Evolutionary conservation across 2,888 invertebrate genomes (phyloP), one percentile per base, ranked within the genome.

Genomic region (Entomobrya proxima): DNA sequence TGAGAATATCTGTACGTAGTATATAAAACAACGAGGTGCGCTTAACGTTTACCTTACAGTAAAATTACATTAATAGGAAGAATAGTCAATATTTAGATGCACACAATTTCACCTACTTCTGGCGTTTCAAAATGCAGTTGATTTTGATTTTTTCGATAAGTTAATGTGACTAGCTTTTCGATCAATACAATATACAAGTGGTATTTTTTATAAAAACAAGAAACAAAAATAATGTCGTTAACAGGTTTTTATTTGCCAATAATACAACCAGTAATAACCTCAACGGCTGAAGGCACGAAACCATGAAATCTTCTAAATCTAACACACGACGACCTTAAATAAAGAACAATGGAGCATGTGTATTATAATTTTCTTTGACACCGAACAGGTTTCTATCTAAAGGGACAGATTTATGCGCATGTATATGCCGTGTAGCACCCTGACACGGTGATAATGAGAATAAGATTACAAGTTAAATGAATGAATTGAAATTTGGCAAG

Each of bases 181-280:
- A 61, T 61, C 35, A 61, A 32, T 15, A 4, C 15, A 47, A 47
- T 9, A 15, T 58, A 24, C 32, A 32, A n/a, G n/a, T n/a, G n/a
- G n/a, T n/a, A n/a, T n/a, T n/a, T n/a, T 61, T 35, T 37, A 55
- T 18, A 21, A 35, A 35, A 35, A 35, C 35, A 32, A 64, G 21
- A 15, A 35, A 11, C 21, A 67, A 40, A 24, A 64, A 64, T n/a
- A 9, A 40, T 80, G 37, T 72, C 37, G n/a, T 79, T 58, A 72
- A 81, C 80, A 58, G 80, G 80, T 81, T 78, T 77, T 47, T 15
- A 64, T 76, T 79, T 40, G n/a, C 13, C 37, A 40, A 67, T 64
- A 55, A 58, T 55, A 13, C 24, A 55, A 21, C 24, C 24, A 11
- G 55, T 32, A 58, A 11, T 27, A n/a, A n/a, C n/a, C n/a, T 32